Conservation (phyloP, 2,797 vertebrate species). For the Pelochelys cantorii region DNA sequence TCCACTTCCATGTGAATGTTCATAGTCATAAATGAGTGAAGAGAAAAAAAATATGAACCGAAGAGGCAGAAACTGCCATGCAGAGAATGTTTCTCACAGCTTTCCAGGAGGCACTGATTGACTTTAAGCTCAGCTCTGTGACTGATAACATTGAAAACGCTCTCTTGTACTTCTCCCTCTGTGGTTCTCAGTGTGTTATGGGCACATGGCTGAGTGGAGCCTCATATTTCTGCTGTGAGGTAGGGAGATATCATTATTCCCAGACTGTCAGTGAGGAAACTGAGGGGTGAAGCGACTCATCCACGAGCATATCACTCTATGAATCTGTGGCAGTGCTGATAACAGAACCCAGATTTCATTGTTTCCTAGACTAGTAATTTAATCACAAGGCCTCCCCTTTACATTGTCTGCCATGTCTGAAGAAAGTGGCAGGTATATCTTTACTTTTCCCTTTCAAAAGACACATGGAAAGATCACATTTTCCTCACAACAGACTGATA, state of each 20-base stretch:
- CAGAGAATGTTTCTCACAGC: not conserved
- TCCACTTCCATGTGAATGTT: not conserved
- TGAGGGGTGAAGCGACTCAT: not conserved
- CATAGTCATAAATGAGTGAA: not conserved
- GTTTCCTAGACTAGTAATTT: not conserved
- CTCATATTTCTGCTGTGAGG: not conserved
- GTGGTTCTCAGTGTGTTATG: not conserved
- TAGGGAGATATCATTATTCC: not conserved
- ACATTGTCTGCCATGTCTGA: no score
- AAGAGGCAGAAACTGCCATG: not conserved
- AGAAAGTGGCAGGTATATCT: not conserved
- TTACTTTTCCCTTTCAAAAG: not conserved
- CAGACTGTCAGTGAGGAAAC: not conserved
- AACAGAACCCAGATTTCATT: not conserved
- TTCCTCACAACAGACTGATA: not conserved
- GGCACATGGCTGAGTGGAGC: not conserved
- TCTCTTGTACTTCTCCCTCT: not conserved
- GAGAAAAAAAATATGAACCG: not conserved
- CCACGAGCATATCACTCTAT: not conserved
- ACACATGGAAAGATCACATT: accelerated
- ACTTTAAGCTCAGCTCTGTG: not conserved
- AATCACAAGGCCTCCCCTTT: not conserved
- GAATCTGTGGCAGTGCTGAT: not conserved
- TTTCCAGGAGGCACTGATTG: not conserved
- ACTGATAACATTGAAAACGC: not conserved